Evolutionary conservation across 1,140 invertebrate species (phyloP), one percentile per base, ranked within the genome.

Genomic region (Telenomus remus): DNA sequence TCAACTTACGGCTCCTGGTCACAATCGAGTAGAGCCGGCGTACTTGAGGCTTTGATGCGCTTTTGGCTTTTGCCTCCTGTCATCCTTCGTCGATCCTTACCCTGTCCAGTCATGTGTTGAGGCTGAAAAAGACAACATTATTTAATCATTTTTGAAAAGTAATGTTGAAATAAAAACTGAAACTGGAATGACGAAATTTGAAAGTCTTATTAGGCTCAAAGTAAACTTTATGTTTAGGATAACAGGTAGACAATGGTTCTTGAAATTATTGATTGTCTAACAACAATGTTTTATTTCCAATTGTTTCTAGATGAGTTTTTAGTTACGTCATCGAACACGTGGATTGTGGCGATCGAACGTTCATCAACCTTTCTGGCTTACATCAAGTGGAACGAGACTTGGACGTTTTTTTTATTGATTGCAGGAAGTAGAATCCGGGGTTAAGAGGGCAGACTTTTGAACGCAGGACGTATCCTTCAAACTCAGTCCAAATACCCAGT

Each of bases 21-120:
- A n/a, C 80, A 82, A 66, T 89, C 88, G 42, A 90, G 81, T 46
- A 90, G 83, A 12, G 89, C 87, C 39, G 90, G 89, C 10, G 90
- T 91, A 59, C 89, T 90, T 53, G 89, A 89, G 39, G 89, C 89
- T 80, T 90, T 90, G 51, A 87, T 81, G 44, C 87, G 84, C 76
- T 89, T 84, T 60, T 86, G 86, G 53, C 80, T 83, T 53, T 87
- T 89, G 19, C 19, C 6, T 73, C 84, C 84, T 53, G 88, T 69
- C 44, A 84, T 86, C 15, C 89, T 82, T 65, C 87, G 83, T 86
- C 84, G 68, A 74, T 69, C 86, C 49, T 85, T 82, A 13, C 70
- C 73, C 37, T 84, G 79, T 54, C 76, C 74, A 71, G 78, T 80
- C 65, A 77, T 64, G 14, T 81, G 76, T 50, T 84, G 80, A 47